Percentiles rank a stretch among this genome's conserved stretches.
Conservation (phyloP, 2,113 vertebrate species). For the Dasyornis broadbenti region DNA sequence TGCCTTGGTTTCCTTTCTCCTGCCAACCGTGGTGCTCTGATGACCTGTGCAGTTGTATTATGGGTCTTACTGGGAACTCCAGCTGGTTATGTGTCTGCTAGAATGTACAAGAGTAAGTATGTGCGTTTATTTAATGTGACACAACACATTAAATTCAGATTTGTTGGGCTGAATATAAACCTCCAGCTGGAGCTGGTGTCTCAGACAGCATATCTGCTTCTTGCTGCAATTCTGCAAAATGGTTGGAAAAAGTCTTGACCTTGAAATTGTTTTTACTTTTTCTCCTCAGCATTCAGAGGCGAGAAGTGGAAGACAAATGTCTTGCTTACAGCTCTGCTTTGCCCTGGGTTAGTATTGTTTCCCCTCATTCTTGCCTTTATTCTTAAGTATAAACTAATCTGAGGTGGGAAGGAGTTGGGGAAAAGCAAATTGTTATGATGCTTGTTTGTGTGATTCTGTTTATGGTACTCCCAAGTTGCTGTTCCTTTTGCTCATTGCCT, state of each 20-base stretch:
- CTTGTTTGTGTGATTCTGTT: background rate
- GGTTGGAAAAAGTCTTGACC: background rate
- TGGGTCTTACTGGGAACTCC: slow-evolving; percentile 84
- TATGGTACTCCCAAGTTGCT: background rate
- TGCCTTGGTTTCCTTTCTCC: slow-evolving; percentile 87
- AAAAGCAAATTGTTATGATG: background rate
- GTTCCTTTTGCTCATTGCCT: background rate
- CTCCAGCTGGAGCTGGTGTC: background rate
- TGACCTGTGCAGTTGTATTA: slow-evolving; percentile 86
- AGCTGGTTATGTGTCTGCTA: slow-evolving; percentile 84
- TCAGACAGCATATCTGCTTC: background rate
- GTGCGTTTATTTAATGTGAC: background rate
- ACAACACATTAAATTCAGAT: background rate
- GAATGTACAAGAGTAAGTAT: slow-evolving; percentile 85
- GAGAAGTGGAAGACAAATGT: slow-evolving; percentile 92
- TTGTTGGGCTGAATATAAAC: background rate
- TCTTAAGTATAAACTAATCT: background rate
- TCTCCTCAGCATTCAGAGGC: slow-evolving; percentile 82
- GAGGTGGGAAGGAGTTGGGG: background rate
- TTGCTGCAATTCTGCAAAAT: background rate
- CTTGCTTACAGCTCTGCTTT: slow-evolving; percentile 85
- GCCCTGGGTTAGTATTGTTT: slow-evolving; percentile 79
- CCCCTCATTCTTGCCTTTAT: background rate
- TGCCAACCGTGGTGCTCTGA: slow-evolving; percentile 84
- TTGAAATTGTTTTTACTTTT: slow-evolving; percentile 7